Percentiles rank a stretch among this genome's conserved stretches.
phyloP scores from a whole-genome alignment of 1,140 invertebrate species.

The Nephila pilipes region DNA sequence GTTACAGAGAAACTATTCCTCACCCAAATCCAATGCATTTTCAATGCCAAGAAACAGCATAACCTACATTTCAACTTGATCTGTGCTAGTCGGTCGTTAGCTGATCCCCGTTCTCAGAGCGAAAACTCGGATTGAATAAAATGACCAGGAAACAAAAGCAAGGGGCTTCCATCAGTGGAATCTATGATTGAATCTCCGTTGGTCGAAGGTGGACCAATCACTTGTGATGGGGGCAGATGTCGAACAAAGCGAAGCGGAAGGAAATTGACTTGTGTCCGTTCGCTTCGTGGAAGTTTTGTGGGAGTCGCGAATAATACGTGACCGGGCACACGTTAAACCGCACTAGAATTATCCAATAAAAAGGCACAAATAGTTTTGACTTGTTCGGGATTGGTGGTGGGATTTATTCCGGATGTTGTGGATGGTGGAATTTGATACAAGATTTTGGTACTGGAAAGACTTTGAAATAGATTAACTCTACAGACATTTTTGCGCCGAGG shows the following conservation, averaged over 20 bases:
- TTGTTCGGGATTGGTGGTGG: conserved; percentile 12
- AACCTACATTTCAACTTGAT: too few species aligned
- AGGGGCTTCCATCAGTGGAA: conserved; percentile 4
- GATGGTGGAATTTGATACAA: neutral
- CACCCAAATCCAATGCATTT: neutral
- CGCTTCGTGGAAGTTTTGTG: conserved; percentile 31
- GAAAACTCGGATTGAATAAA: conserved; percentile 63
- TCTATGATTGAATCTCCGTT: conserved; percentile 66
- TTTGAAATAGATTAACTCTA: neutral
- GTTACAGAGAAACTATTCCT: neutral
- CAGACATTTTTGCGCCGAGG: neutral
- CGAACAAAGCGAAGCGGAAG: conserved; percentile 36
- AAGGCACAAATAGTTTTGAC: conserved; percentile 30
- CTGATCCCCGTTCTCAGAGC: neutral
- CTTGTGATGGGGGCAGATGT: neutral
- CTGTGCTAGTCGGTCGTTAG: neutral
- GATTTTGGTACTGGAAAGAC: neutral
- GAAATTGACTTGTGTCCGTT: conserved; percentile 72
- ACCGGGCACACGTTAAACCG: conserved; percentile 56
- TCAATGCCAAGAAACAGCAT: too few species aligned
- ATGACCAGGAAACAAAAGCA: conserved; percentile 28
- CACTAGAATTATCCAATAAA: conserved; percentile 68
- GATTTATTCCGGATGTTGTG: neutral
- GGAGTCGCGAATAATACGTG: conserved; percentile 69
- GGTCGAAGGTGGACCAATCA: conserved; percentile 57